A percentile compares a stretch with the other conserved stretches of the same genome.
Conservation (phyloP, 1,140 invertebrate genomes). For the Hestina assimilis region DNA sequence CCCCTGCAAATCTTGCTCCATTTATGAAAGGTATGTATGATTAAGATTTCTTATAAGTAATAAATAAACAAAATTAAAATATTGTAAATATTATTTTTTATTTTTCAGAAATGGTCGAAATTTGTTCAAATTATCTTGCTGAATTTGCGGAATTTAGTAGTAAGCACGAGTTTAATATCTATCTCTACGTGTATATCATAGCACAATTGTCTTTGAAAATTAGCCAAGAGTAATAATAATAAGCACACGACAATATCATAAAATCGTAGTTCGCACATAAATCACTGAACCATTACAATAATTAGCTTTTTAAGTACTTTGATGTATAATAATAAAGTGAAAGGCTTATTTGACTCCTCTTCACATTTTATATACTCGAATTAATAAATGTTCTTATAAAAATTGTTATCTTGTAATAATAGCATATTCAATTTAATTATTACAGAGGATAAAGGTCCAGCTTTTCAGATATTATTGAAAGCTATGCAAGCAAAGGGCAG, state of each 20-base stretch:
- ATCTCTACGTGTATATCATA: no score
- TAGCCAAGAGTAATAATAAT: no score
- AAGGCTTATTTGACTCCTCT: no score
- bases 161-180: conserved; percentile 36
- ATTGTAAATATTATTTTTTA: conserved; percentile 5
- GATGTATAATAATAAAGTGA: no score
- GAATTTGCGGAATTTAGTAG: conserved; percentile 59
- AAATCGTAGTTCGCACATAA: no score
- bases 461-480: conserved; percentile 47
- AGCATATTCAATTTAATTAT: not conserved
- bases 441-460: conserved; percentile 64
- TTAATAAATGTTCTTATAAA: no score
- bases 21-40: conserved; percentile 46
- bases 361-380: no score
- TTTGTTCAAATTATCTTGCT: conserved; percentile 54
- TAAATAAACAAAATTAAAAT: not conserved
- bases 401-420: not conserved
- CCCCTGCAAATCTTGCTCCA: conserved; percentile 38
- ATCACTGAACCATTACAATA: no score
- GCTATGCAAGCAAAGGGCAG: conserved; percentile 45
- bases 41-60: not conserved
- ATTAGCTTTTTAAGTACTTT: no score
- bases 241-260: no score
- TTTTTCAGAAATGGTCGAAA: conserved; percentile 53
- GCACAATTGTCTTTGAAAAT: no score